These are phyloP conservation scores for Gymnoscelis rufifasciata DNA, from an alignment of 2,888 invertebrate genomes.

Conservation along the genomic window DNA sequence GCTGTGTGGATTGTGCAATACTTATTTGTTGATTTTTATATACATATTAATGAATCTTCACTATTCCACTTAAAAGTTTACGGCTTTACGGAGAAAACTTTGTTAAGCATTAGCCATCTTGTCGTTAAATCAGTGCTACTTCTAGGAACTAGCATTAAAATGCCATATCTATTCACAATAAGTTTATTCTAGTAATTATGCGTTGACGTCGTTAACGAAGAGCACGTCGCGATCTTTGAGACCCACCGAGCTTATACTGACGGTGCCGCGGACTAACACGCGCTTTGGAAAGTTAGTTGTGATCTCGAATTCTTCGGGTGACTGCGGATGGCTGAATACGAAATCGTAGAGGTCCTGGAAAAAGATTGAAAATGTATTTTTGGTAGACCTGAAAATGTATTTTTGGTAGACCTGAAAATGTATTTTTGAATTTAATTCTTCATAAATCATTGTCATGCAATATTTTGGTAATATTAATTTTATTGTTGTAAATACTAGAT, in stretches of 20 bases:
- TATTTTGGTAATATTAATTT: too few species aligned
- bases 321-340: constrained; percentile 95
- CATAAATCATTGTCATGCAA: too few species aligned
- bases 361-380: not conserved
- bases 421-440: too few species aligned
- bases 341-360: constrained; percentile 94
- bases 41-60: too few species aligned
- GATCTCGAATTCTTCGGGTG: constrained; percentile 96
- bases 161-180: constrained; percentile 16
- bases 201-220: constrained; percentile 96
- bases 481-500: too few species aligned
- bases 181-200: constrained; percentile 69
- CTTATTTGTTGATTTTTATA: too few species aligned
- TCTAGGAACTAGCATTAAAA: constrained; percentile 19
- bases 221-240: constrained; percentile 94
- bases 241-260: constrained; percentile 86
- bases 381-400: too few species aligned
- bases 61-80: too few species aligned
- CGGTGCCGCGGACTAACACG: constrained; percentile 82
- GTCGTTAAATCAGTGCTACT: not conserved
- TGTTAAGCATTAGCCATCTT: too few species aligned
- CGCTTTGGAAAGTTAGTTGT: constrained; percentile 97
- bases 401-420: too few species aligned
- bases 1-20: too few species aligned
- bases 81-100: too few species aligned